Conservation (phyloP, 2,888 invertebrate species). For the Bellardia pandia region DNA sequence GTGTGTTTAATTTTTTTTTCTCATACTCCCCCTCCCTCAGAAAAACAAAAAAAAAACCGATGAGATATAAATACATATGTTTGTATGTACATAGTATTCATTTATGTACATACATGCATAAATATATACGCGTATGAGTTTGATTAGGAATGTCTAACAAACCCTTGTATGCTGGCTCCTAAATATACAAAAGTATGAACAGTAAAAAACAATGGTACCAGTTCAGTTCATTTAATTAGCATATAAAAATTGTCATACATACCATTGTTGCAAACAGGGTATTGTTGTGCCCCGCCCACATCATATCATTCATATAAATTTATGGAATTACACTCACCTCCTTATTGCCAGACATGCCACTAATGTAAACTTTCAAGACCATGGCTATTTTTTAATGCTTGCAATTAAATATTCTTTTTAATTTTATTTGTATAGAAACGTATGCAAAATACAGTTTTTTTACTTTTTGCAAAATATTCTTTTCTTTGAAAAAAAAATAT, state of each 20-base stretch:
- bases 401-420: conserved; percentile 35
- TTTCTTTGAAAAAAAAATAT: conserved; percentile 55
- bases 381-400: conserved; percentile 84
- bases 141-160: conserved; percentile 28
- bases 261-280: conserved; percentile 9
- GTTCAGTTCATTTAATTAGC: conserved; percentile 46
- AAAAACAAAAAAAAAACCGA: neutral
- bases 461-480: conserved; percentile 56
- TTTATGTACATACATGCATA: neutral
- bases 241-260: neutral
- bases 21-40: conserved; percentile 1
- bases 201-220: neutral
- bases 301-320: conserved; percentile 19
- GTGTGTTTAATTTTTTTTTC: conserved; percentile 1
- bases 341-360: conserved; percentile 96
- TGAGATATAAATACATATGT: neutral
- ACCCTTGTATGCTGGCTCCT: conserved; percentile 11
- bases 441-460: conserved; percentile 47
- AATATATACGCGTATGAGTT: neutral
- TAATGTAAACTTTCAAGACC: conserved; percentile 96
- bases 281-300: conserved; percentile 68
- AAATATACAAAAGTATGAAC: neutral
- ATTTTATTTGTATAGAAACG: conserved; percentile 46
- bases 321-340: conserved; percentile 88
- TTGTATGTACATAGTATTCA: neutral